Evolutionary conservation across 2,888 invertebrate genomes (phyloP), one percentile per base, ranked within the genome.

Genomic region (Catonia carolina): DNA sequence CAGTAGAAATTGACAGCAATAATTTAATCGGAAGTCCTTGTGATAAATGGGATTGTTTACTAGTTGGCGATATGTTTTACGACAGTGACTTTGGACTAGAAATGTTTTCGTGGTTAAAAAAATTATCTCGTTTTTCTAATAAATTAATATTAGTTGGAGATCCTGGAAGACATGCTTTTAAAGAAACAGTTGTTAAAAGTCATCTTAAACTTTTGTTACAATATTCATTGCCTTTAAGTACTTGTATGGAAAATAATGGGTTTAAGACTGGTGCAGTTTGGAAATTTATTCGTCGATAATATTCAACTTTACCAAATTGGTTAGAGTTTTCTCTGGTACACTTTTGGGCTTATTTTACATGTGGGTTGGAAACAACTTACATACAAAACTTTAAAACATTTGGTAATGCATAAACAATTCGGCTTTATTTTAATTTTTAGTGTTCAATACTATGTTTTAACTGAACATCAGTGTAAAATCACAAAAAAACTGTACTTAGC

Each of bases 31-130:
- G 56, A 37, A 14, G 49, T 58, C 2, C 61, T 60, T 48, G 72
- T 58, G 62, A 66, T 1, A 70, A 72, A 6, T 78, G 75, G 66
- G 81, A 84, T 63, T 72, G 79, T 2, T 72, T 85, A 59, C 69
- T 85, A n/a, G 72, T 85, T 35, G 85, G 85, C 1, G 85, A 85
- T 67, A 78, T 85, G 76, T 81, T 85, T 63, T 85, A 85, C 67
- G 83, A 85, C 66, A 75, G 77, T 58, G 75, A 77, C 48, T 79
- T 82, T 59, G 77, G 78, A 0, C 72, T 69, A 5, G 50, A 65
- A n/a, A 67, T 83, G 33, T 75, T 80, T 58, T 68, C 73, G 1
- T 83, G 83, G 83, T 69, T 83, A 0, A 64, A 68, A 15, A 62
- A 61, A 2, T 63, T 78, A 20, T 67, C 65, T 10, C 60, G 51